A percentile compares a stretch with the other conserved stretches of the same genome.
Conservation (phyloP, 2,888 invertebrate species). For the Poecilus cupreus region DNA sequence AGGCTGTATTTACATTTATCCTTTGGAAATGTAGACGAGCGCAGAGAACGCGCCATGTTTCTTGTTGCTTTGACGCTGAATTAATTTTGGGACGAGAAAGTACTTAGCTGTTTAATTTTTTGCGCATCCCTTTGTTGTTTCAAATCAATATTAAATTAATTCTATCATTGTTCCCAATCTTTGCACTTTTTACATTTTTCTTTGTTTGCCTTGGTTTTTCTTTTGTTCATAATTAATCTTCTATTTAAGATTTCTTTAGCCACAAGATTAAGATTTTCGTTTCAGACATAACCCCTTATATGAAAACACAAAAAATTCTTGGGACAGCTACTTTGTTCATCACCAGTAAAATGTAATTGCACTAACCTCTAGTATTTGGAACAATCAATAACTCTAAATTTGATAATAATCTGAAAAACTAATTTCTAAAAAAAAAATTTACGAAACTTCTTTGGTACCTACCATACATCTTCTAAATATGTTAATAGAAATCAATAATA, state of each 20-base stretch:
- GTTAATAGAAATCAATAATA: too few relatives aligned
- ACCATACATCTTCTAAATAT: too few relatives aligned
- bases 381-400: too few relatives aligned
- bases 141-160: constrained; percentile 34
- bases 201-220: constrained; percentile 19
- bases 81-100: background rate
- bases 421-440: too few relatives aligned
- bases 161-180: constrained; percentile 36
- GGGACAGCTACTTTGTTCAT: too few relatives aligned
- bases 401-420: too few relatives aligned
- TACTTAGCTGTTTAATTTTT: constrained; percentile 22
- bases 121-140: constrained; percentile 12
- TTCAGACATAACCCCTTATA: background rate
- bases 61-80: constrained; percentile 11
- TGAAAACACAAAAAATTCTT: background rate
- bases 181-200: constrained; percentile 14
- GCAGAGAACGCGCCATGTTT: background rate
- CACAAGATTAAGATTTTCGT: background rate
- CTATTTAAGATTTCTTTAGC: constrained; percentile 12
- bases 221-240: constrained; percentile 31
- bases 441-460: too few relatives aligned
- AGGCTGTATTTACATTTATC: constrained; percentile 11
- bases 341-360: too few relatives aligned
- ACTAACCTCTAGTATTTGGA: too few relatives aligned
- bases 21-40: background rate